These are phyloP conservation scores for Okamejei kenojei DNA, from an alignment of 2,797 vertebrate species.

Conservation along the genomic window DNA sequence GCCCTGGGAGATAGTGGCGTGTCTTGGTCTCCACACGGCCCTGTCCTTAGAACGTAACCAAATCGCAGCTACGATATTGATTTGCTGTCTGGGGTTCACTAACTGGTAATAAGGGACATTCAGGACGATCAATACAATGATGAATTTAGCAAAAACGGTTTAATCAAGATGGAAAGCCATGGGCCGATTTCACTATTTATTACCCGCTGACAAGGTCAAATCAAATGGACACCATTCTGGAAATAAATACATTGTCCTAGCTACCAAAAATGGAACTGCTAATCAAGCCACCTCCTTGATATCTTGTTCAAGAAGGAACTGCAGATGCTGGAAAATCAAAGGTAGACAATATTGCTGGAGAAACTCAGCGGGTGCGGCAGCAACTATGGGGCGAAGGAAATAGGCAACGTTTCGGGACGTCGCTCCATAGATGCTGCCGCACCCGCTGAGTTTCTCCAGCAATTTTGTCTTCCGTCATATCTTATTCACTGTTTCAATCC, in stretches of 20 bases:
- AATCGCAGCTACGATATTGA: not conserved
- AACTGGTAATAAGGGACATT: not conserved
- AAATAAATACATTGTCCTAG: not conserved
- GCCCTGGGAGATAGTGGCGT: not conserved
- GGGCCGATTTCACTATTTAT: not conserved
- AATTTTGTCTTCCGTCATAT: too few species aligned
- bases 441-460: too few species aligned
- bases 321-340: too few species aligned
- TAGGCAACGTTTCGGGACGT: too few species aligned
- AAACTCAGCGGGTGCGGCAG: too few species aligned
- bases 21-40: not conserved
- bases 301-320: too few species aligned
- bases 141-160: not conserved
- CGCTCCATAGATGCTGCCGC: too few species aligned
- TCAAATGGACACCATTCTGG: not conserved
- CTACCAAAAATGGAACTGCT: not conserved
- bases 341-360: too few species aligned
- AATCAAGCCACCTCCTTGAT: too few species aligned
- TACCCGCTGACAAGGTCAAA: not conserved
- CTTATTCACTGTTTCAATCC: too few species aligned
- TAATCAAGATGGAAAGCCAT: not conserved
- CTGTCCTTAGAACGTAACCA: not conserved
- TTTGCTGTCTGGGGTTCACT: not conserved
- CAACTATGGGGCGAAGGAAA: too few species aligned
- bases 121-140: not conserved